Conservation (phyloP, 2,797 vertebrate species). For the Yasuhikotakia modesta region DNA sequence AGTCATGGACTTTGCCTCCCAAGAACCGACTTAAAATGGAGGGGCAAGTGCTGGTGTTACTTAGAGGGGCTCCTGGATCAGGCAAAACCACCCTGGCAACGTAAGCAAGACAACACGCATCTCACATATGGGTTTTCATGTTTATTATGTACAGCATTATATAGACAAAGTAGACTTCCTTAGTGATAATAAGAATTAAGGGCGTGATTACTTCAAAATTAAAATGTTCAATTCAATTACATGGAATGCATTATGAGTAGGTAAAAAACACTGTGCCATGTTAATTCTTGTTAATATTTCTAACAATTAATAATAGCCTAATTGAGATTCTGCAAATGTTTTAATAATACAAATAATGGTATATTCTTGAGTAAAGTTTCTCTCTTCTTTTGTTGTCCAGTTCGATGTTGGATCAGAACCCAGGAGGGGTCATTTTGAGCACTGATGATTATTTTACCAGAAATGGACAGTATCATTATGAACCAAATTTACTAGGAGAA, state of each 20-base stretch:
- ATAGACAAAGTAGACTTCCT: no score
- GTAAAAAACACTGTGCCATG: no score
- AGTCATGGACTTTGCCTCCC: conserved; percentile 69
- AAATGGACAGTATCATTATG: conserved; percentile 83
- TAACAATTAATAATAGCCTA: no score
- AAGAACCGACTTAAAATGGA: conserved; percentile 69
- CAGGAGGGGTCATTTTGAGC: conserved; percentile 84
- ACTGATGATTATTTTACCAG: conserved; percentile 91
- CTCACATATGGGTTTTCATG: not conserved
- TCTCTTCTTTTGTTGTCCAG: conserved; percentile 69
- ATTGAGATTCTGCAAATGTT: no score
- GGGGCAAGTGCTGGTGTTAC: conserved; percentile 88
- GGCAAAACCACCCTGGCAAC: conserved; percentile 94
- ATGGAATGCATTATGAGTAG: no score
- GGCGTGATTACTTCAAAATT: no score
- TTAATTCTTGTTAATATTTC: no score
- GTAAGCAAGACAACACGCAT: conserved; percentile 70
- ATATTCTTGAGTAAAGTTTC: not conserved
- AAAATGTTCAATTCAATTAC: no score
- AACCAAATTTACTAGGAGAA: conserved; percentile 80
- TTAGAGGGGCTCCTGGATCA: conserved; percentile 94
- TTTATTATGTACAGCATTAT: not conserved
- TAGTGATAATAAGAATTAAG: no score
- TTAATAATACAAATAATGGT: not conserved
- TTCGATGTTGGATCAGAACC: conserved; percentile 85